Evolutionary conservation across 2,888 invertebrate genomes (phyloP).

Genomic region (Melangyna quadrimaculata): DNA sequence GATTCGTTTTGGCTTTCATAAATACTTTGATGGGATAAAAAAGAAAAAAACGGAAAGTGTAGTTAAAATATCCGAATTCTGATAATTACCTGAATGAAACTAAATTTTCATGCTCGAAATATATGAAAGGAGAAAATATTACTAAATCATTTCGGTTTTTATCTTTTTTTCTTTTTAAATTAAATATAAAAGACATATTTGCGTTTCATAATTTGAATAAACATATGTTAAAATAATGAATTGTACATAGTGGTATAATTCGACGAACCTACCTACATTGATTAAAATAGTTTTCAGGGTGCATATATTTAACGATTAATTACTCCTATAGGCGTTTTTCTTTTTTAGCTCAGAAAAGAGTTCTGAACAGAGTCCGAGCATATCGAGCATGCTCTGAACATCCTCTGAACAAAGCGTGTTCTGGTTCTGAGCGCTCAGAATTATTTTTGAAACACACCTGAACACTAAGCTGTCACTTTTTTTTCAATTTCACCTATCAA

Average conservation of each 20-base stretch:
- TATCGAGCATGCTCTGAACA: no score
- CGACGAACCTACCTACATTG: neutral
- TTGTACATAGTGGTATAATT: neutral
- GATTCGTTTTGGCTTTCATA: neutral
- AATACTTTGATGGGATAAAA: neutral
- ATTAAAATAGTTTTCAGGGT: neutral
- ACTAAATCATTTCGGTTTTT: neutral
- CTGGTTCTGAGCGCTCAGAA: no score
- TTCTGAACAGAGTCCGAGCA: no score
- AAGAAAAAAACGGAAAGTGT: neutral
- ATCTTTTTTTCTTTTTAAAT: neutral
- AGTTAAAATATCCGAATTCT: slow-evolving; percentile 1
- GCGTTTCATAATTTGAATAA: neutral
- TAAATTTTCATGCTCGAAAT: slow-evolving; percentile 15
- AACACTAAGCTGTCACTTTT: no score
- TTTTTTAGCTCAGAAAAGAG: no score
- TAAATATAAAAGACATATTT: neutral
- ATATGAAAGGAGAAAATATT: neutral
- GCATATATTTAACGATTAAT: neutral
- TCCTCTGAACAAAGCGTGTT: no score
- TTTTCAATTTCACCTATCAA: no score
- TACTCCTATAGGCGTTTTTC: no score
- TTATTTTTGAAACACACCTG: no score
- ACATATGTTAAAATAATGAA: neutral
- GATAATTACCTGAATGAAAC: slow-evolving; percentile 11